These are phyloP conservation scores for Apamea crenata DNA, from an alignment of 2,888 invertebrate species.

Conservation along the genomic window DNA sequence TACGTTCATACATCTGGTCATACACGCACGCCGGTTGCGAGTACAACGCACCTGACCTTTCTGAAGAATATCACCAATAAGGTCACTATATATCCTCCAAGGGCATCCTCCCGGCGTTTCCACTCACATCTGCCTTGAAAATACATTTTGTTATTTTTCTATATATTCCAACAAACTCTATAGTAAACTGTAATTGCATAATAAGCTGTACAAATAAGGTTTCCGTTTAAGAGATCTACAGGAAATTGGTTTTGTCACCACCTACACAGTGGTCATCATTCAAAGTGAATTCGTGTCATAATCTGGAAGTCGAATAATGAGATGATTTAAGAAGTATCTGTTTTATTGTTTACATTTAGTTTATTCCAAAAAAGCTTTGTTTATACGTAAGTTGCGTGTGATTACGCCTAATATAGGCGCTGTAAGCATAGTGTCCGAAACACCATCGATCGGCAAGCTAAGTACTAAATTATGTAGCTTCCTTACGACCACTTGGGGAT, in stretches of 20 bases:
- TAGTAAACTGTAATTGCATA: slow-evolving; percentile 5
- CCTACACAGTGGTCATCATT: slow-evolving; percentile 36
- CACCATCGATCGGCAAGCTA: slow-evolving; percentile 79
- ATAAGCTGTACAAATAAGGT: slow-evolving; percentile 16
- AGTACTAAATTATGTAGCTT: slow-evolving; percentile 83
- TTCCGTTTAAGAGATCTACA: slow-evolving; percentile 35
- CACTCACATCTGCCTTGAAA: neutral
- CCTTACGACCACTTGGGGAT: slow-evolving; percentile 75
- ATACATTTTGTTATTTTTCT: neutral
- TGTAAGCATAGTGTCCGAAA: slow-evolving; percentile 68
- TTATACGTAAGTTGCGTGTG: slow-evolving; percentile 13
- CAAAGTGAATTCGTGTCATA: slow-evolving; percentile 37
- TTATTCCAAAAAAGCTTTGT: neutral
- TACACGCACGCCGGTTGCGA: neutral
- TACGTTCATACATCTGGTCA: neutral
- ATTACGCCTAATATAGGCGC: slow-evolving; percentile 41
- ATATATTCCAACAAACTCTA: slow-evolving; percentile 1
- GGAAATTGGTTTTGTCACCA: slow-evolving; percentile 57
- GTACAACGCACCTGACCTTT: neutral
- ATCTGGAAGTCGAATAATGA: slow-evolving; percentile 60
- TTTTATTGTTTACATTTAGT: slow-evolving; percentile 24
- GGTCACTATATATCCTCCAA: neutral
- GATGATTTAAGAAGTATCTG: slow-evolving; percentile 22
- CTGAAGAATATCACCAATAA: neutral
- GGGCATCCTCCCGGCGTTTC: neutral